Percentiles rank a stretch among this genome's conserved stretches.
Conservation (phyloP, 2,888 invertebrate genomes). For the Carabus problematicus region DNA sequence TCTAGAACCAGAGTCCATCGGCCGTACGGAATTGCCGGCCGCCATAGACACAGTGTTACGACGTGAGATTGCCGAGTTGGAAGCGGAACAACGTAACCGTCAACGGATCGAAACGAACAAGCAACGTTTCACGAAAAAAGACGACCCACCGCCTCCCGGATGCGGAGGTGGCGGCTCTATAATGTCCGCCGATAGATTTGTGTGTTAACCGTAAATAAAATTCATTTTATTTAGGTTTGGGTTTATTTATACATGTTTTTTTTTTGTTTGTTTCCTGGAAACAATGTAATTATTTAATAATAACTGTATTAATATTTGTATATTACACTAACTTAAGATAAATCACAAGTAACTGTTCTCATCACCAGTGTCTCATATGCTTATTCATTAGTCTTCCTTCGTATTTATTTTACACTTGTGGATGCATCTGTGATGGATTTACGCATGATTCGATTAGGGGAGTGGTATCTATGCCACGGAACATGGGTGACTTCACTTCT, state of each 20-base stretch:
- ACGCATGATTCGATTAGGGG: conserved; percentile 32
- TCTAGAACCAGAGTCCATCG: conserved; percentile 52
- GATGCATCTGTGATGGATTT: conserved; percentile 33
- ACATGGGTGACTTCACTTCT: conserved; percentile 49
- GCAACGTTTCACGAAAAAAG: conserved; percentile 56
- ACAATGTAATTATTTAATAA: conserved; percentile 42
- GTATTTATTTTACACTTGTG: conserved; percentile 24
- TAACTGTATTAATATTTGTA: conserved; percentile 40
- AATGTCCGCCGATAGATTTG: conserved; percentile 55
- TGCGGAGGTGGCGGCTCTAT: conserved; percentile 60
- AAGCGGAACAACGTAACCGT: conserved; percentile 51
- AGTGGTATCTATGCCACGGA: conserved; percentile 30
- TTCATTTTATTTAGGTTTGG: conserved; percentile 38
- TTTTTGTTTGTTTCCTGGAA: conserved; percentile 34
- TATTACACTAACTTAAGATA: conserved; percentile 42
- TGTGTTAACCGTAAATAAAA: conserved; percentile 52
- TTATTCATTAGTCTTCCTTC: neutral
- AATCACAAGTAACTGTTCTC: conserved; percentile 38
- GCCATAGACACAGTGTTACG: conserved; percentile 52
- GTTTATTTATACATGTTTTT: conserved; percentile 29
- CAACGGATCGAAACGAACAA: conserved; percentile 49
- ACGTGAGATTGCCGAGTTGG: conserved; percentile 54
- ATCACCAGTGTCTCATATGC: conserved; percentile 24
- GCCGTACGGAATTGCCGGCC: conserved; percentile 50
- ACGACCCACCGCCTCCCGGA: conserved; percentile 63